phyloP scores from a whole-genome alignment of 2,888 invertebrate species.

The Rhamnusium bicolor region DNA sequence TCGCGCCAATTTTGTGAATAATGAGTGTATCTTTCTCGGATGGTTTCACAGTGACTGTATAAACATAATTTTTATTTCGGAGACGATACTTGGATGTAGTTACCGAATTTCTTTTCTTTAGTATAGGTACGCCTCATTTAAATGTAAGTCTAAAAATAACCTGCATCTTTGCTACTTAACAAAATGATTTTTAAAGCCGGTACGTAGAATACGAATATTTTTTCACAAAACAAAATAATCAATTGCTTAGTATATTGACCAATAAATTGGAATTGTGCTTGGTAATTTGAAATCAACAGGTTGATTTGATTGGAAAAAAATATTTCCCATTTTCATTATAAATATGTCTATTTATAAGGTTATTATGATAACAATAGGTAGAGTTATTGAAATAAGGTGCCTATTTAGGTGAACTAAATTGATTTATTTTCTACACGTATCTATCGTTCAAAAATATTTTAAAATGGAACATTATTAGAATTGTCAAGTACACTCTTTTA shows the following conservation, averaged over 20 bases:
- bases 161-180: not conserved
- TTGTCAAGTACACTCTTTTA: not conserved
- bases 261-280: conserved; percentile 7
- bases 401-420: not conserved
- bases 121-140: conserved; percentile 19
- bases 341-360: conserved; percentile 1
- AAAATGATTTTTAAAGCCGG: conserved; percentile 8
- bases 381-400: not conserved
- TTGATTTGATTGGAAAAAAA: conserved; percentile 11
- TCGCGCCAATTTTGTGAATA: conserved; percentile 23
- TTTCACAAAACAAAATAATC: not conserved
- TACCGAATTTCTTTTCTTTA: conserved; percentile 23
- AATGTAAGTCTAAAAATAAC: conserved; percentile 33
- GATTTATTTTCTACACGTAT: not conserved
- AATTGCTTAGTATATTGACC: not conserved
- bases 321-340: conserved; percentile 8
- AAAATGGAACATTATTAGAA: not conserved
- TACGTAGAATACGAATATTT: not conserved
- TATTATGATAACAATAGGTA: not conserved
- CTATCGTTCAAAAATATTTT: not conserved
- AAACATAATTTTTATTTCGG: conserved; percentile 14
- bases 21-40: conserved; percentile 16
- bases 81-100: conserved; percentile 17
- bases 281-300: conserved; percentile 6
- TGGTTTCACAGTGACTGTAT: conserved; percentile 16